These are phyloP conservation scores for Xenopus petersii DNA, from an alignment of 2,797 vertebrate genomes.

Conservation along the genomic window DNA sequence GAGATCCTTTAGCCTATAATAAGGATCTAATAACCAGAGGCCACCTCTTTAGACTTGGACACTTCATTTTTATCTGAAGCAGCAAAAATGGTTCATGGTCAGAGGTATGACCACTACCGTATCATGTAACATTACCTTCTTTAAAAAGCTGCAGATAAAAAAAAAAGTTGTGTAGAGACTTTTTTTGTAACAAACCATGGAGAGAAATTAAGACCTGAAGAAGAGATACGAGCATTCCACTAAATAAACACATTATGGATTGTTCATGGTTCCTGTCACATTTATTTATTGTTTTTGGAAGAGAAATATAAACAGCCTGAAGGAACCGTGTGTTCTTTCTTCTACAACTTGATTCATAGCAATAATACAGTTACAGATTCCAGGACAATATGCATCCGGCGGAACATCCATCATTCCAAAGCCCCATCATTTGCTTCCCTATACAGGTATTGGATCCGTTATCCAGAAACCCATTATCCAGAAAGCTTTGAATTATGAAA, in stretches of 20 bases:
- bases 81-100: too few relatives aligned
- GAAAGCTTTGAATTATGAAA: too few relatives aligned
- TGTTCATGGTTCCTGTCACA: slow-evolving; percentile 45
- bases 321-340: slow-evolving; percentile 23
- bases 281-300: slow-evolving; percentile 46
- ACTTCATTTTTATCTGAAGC: too few relatives aligned
- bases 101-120: too few relatives aligned
- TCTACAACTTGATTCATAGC: slow-evolving; percentile 33
- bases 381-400: slow-evolving; percentile 26
- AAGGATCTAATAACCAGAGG: too few relatives aligned
- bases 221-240: slow-evolving; percentile 25
- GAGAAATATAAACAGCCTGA: slow-evolving; percentile 32
- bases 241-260: slow-evolving; percentile 48
- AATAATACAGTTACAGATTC: slow-evolving; percentile 33
- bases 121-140: too few relatives aligned
- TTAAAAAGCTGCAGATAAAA: too few relatives aligned
- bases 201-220: not conserved
- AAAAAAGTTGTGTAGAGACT: not conserved
- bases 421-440: slow-evolving; percentile 36
- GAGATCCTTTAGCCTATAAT: too few relatives aligned
- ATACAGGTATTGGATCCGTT: too few relatives aligned
- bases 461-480: too few relatives aligned
- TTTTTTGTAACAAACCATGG: slow-evolving; percentile 26
- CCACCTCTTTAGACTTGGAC: too few relatives aligned
- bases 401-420: slow-evolving; percentile 32